Evolutionary conservation across 1,140 invertebrate species (phyloP).

Genomic region (Episyrphus balteatus): DNA sequence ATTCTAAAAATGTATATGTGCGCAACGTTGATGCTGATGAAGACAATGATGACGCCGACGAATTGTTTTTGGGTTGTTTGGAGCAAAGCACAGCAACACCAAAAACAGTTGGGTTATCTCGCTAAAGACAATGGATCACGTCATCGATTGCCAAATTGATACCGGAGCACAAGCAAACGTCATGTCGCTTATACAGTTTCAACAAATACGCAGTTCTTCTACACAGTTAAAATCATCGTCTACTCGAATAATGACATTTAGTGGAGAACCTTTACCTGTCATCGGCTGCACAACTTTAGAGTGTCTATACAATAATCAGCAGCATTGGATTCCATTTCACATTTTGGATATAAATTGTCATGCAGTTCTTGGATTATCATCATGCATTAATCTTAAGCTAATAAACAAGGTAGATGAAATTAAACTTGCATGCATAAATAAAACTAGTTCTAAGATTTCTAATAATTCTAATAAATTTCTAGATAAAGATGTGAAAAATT

Average conservation of each 20-base stretch:
- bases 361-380: constrained; percentile 3
- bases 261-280: constrained; percentile 5
- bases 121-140: constrained; percentile 8
- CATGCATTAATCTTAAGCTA: constrained; percentile 1
- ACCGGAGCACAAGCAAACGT: constrained; percentile 13
- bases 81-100: neutral
- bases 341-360: constrained; percentile 7
- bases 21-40: no score
- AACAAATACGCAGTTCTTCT: neutral
- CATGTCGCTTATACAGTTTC: constrained; percentile 4
- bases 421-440: no score
- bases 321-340: constrained; percentile 4
- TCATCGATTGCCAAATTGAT: constrained; percentile 13
- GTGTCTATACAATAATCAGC: constrained; percentile 3
- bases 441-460: constrained; percentile 2
- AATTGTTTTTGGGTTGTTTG: neutral
- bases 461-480: neutral
- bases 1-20: constrained; percentile 1
- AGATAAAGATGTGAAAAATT: constrained; percentile 2
- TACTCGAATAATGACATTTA: no score
- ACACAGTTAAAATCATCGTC: no score
- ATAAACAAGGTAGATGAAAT: constrained; percentile 3
- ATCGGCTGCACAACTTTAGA: constrained; percentile 2
- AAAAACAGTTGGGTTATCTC: constrained; percentile 6
- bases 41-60: constrained; percentile 2